Percentiles rank a stretch among this genome's conserved stretches.
These are phyloP conservation scores for Pomatorhinus ruficollis DNA, from an alignment of 2,113 vertebrate genomes.

Conservation along the genomic window DNA sequence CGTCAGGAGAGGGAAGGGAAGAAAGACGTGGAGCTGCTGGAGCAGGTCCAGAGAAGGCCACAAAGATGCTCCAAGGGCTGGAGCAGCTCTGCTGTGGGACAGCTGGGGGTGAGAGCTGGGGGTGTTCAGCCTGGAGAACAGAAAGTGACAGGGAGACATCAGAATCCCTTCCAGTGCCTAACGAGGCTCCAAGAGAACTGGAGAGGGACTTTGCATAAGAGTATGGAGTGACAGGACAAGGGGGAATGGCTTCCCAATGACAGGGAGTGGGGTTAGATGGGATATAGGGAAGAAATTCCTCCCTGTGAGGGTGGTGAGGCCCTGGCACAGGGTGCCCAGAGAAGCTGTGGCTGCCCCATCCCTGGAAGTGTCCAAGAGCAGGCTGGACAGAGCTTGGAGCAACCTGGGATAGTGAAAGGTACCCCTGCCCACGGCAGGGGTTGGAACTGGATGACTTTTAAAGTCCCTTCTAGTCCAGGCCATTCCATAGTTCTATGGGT, in stretches of 20 bases:
- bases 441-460: not conserved
- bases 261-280: not conserved
- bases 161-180: not conserved
- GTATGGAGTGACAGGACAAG: not conserved
- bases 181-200: not conserved
- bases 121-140: not conserved
- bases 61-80: not conserved
- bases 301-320: not conserved
- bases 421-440: not conserved
- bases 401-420: rapidly evolving
- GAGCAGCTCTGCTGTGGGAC: not conserved
- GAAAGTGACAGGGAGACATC: not conserved
- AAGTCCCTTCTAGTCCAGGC: not conserved
- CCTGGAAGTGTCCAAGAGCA: not conserved
- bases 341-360: not conserved
- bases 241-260: not conserved
- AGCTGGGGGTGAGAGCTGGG: not conserved
- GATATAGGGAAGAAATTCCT: not conserved
- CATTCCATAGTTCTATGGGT: not conserved
- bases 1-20: not conserved
- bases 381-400: rapidly evolving
- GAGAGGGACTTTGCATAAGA: not conserved
- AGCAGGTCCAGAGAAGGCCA: not conserved
- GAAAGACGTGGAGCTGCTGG: not conserved
- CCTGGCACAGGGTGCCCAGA: not conserved